Percentiles rank a stretch among this genome's conserved stretches.
phyloP scores from a whole-genome alignment of 2,888 invertebrate genomes.

The Trichopria drosophilae region DNA sequence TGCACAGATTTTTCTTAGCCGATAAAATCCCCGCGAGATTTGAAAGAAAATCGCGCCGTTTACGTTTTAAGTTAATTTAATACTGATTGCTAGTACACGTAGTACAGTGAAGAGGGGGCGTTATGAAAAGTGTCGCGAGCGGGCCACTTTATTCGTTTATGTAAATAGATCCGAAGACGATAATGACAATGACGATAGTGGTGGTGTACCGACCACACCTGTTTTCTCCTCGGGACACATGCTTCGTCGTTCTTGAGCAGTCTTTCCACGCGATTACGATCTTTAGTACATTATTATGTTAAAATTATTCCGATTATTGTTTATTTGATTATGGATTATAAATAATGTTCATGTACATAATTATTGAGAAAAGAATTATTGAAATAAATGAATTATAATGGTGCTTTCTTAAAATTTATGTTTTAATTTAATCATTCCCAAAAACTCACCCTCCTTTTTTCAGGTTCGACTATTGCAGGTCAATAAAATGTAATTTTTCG shows the following conservation, averaged over 20 bases:
- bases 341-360: conserved; percentile 53
- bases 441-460: no score
- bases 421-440: no score
- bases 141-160: conserved; percentile 31
- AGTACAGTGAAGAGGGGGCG: no score
- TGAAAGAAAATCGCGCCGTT: no score
- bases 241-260: conserved; percentile 34
- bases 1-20: no score
- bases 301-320: conserved; percentile 44
- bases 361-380: conserved; percentile 45
- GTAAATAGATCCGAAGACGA: conserved; percentile 28
- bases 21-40: no score
- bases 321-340: conserved; percentile 45
- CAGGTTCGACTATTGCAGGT: no score
- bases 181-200: conserved; percentile 23
- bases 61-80: no score
- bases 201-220: conserved; percentile 11
- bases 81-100: no score
- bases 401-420: conserved; percentile 50
- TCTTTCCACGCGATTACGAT: conserved; percentile 43
- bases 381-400: conserved; percentile 53
- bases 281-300: conserved; percentile 47
- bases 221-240: conserved; percentile 28
- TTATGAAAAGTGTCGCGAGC: conserved; percentile 11
- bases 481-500: no score